Conservation (phyloP, 2,113 vertebrate species). For the Camelus dromedarius region DNA sequence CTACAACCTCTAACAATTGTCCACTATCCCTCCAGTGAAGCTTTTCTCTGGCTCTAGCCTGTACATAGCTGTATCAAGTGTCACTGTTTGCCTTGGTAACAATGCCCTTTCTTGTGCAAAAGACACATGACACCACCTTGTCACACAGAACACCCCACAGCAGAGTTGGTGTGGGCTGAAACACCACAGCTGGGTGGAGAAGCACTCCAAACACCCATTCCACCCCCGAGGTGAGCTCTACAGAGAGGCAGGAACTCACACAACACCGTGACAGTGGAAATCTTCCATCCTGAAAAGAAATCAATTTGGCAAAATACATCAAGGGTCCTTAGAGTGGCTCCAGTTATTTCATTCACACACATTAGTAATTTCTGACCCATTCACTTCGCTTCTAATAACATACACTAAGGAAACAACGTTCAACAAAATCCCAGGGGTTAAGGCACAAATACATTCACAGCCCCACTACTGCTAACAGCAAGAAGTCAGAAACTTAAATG, state of each 20-base stretch:
- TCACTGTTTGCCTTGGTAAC: conserved; percentile 48
- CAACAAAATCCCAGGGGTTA: not conserved
- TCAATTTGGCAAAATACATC: not conserved
- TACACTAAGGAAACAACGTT: not conserved
- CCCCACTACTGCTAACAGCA: not conserved
- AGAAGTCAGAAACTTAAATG: conserved; percentile 4
- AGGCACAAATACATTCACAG: not conserved
- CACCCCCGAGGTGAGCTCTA: too few species aligned
- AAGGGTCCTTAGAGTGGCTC: not conserved
- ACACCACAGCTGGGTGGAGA: not conserved
- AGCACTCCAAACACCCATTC: not conserved
- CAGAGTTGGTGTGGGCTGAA: not conserved
- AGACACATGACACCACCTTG: conserved; percentile 24
- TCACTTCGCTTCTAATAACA: conserved; percentile 16
- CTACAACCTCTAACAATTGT: not conserved
- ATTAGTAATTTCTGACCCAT: not conserved
- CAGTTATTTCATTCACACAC: not conserved
- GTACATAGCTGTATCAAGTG: not conserved
- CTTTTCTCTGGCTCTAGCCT: not conserved
- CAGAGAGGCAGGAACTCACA: rapidly evolving
- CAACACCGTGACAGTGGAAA: rapidly evolving
- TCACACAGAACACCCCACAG: not conserved
- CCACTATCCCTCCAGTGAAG: not conserved
- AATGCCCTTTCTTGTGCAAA: conserved; percentile 36
- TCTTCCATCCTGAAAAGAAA: conserved; percentile 2